Base-by-base conservation (phyloP, 2,797 vertebrate species). In the Danio jaintianensis region DNA sequence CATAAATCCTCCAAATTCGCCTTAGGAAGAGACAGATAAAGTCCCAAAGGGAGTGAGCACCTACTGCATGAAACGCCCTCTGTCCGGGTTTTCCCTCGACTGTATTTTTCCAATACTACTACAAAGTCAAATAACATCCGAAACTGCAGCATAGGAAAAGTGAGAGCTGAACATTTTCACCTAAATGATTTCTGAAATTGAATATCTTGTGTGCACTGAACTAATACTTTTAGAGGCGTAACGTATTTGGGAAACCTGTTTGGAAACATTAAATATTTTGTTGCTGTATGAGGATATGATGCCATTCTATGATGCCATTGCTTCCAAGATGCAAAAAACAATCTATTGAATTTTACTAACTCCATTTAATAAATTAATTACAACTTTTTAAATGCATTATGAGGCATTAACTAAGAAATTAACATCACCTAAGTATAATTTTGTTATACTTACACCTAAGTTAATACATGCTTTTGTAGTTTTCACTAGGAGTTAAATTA, bases 1-100 rank as follows among this genome's bases (percentile, higher is more conserved):
- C 86, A 92, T 92, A 91, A 91, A 92, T 93, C 90, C 78, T 78
- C 67, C 68, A 82, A 85, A 85, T 77, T 61, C 82, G 71, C 86
- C 84, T 80, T 83, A 68, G 88, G 90, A 88, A 84, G 86, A 82
- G 84, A 73, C 84, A 82, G 88, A 92, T 88, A 89, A 85, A 82
- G 79, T 84, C 82, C 72, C 75, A 81, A 29, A 78, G 80, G 52
- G 75, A 73, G 61, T 45, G 55, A 78, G 70, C 63, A 79, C 72
- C 84, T 75, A 59, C 18, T 73, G 71, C 13, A 79, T 79, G 81
- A 87, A 84, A 79, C 16, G 16, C 52, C 47, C 56, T 84, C 66
- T 74, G 71, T 68, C 68, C 70, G 80, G 45, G 52, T 62, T 63
- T 22, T 64, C 69, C 71, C 29, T 81, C 58, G 6, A 48, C 72